Percentiles rank a stretch among this genome's conserved stretches.
Evolutionary conservation across 2,113 vertebrate genomes (phyloP).

Genomic region (Danionella cerebrum): DNA sequence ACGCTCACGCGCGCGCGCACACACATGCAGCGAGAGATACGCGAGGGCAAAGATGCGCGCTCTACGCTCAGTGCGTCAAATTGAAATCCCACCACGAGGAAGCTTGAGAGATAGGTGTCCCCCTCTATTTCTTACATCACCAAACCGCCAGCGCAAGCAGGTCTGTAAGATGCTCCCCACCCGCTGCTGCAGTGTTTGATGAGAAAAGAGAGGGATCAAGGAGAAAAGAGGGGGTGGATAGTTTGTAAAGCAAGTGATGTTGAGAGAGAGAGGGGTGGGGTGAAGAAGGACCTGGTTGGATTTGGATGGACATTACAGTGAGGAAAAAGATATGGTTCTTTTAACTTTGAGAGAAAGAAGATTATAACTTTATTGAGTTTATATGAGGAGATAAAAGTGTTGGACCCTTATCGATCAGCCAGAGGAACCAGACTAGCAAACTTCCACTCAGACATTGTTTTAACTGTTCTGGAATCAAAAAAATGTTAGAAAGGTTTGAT

Average conservation of each 20-base stretch:
- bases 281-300: constrained; percentile 8
- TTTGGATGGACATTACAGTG: constrained; percentile 14
- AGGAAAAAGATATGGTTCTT: too few species aligned
- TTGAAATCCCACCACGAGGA: constrained; percentile 15
- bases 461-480: too few species aligned
- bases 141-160: neutral
- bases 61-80: constrained; percentile 14
- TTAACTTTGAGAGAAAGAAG: too few species aligned
- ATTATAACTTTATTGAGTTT: too few species aligned
- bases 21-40: neutral
- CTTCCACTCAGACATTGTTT: too few species aligned
- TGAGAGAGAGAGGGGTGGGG: neutral
- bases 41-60: neutral
- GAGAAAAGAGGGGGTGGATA: neutral
- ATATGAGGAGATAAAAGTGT: too few species aligned
- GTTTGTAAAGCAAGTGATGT: neutral
- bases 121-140: constrained; percentile 7
- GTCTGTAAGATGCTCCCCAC: constrained; percentile 19
- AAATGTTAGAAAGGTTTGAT: too few species aligned
- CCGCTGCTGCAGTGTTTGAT: constrained; percentile 29
- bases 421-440: too few species aligned
- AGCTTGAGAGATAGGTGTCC: constrained; percentile 22
- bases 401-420: too few species aligned
- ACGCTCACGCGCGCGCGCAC: constrained; percentile 1
- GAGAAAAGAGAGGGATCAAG: neutral